Percentiles rank a stretch among this genome's conserved stretches.
Evolutionary conservation across 2,113 vertebrate genomes (phyloP).

Genomic region (Agapornis roseicollis): DNA sequence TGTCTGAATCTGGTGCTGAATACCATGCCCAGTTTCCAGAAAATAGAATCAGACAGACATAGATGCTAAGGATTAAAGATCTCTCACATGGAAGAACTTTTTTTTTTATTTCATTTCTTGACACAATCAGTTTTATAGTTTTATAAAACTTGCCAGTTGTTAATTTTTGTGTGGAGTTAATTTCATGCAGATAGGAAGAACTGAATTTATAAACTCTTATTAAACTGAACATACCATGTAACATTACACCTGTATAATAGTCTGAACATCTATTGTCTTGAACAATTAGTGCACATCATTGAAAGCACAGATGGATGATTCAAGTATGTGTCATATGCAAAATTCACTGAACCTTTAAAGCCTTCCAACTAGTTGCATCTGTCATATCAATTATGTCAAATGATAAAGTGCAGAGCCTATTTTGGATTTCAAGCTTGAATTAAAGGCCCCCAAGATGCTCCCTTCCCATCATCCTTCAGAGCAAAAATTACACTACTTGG

Average conservation of each 20-base stretch:
- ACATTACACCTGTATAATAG: background rate
- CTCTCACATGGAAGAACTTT: background rate
- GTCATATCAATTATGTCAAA: slow-evolving; percentile 4
- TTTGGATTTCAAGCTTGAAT: background rate
- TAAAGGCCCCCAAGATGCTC: background rate
- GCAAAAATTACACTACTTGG: background rate
- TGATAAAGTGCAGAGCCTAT: background rate
- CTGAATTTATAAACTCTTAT: background rate
- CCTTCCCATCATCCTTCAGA: background rate
- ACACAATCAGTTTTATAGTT: background rate
- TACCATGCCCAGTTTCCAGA: background rate
- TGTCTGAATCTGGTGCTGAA: background rate
- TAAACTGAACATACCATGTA: background rate
- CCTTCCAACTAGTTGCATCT: slow-evolving; percentile 40
- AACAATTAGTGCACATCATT: background rate
- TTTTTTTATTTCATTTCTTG: background rate
- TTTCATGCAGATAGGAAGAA: background rate
- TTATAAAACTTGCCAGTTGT: background rate
- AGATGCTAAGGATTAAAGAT: background rate
- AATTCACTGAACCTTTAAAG: slow-evolving; percentile 23
- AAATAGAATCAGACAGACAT: background rate
- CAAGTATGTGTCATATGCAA: slow-evolving; percentile 2
- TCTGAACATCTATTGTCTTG: background rate
- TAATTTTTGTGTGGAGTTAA: background rate
- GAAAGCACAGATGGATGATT: background rate